Base-by-base conservation (phyloP, 2,888 invertebrate species). In the Eupithecia dodoneata region DNA sequence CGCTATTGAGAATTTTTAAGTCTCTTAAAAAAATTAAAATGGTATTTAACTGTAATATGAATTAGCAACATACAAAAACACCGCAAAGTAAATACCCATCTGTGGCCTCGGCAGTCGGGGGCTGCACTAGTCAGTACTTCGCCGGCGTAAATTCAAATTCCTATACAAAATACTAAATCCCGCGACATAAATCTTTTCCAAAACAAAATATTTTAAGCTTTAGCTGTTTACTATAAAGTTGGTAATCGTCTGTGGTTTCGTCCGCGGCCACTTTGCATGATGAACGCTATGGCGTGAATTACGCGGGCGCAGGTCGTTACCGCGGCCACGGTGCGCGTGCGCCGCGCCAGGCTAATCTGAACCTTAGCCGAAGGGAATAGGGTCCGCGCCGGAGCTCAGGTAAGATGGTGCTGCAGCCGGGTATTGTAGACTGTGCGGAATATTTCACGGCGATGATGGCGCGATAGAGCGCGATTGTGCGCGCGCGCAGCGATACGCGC, bases 281-380 rank as follows among this genome's bases (percentile, higher is more conserved):
- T 91, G 92, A 92, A 88, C 90, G 90, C 90, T 87, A 88, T 90
- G 93, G 94, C 93, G 94, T 93, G 94, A 94, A 94, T 94, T 94
- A 93, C 94, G 93, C 93, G 93, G 85, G 86, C 91, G 88, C 91
- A 88, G 92, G 90, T 93, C 91, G 92, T 92, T 93, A 92, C 84
- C 85, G 86, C 78, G 55, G 76, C 85, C 83, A 81, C 74, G 15
- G 15, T 76, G 72, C 45, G 4, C 47, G 44, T 4, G n/a, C 45
- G 15, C 41, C 42, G 67, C 12, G 76, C 49, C 73, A 30, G 63
- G 3, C 44, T 0, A 41, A 15, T 2, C 69, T 15, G 7, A 7
- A 79, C 83, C 82, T 79, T 89, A 82, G 55, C 1, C 4, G 4
- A 10, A 78, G 77, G 42, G 49, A 15, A 42, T 44, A 72, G 76